Evolutionary conservation across 2,797 vertebrate genomes (phyloP).

Genomic region (Botia almorhae): DNA sequence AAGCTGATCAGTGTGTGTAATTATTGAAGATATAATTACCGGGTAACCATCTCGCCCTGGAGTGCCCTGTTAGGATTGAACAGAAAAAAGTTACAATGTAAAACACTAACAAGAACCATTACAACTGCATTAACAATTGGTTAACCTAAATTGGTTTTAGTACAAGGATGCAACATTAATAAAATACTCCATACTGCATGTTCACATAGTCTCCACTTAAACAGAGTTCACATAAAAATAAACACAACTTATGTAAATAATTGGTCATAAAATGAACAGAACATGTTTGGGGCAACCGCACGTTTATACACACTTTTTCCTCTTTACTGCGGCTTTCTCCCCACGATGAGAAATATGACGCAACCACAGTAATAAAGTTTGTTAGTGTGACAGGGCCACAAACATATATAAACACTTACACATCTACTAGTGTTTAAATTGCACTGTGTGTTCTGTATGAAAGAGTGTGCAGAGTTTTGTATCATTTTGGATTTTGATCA

Average conservation of each 20-base stretch:
- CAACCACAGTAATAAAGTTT: constrained; percentile 23
- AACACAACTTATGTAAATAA: constrained; percentile 23
- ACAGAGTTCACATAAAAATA: constrained; percentile 6
- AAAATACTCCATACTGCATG: neutral
- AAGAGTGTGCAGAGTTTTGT: neutral
- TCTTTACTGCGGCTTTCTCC: constrained; percentile 2
- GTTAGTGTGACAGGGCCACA: neutral
- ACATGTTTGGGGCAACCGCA: neutral
- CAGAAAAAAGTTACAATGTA: constrained; percentile 6
- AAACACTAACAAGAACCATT: neutral
- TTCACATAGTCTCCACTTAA: neutral
- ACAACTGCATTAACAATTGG: constrained; percentile 25
- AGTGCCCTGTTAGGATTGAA: constrained; percentile 57
- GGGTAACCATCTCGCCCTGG: constrained; percentile 62
- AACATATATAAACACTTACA: neutral
- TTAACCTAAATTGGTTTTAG: neutral
- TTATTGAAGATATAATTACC: constrained; percentile 53
- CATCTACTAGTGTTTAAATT: constrained; percentile 9
- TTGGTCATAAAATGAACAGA: constrained; percentile 18
- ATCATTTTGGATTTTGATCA: neutral
- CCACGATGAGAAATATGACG: neutral
- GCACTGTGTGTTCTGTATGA: neutral
- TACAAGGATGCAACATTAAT: neutral
- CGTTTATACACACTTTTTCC: constrained; percentile 20
- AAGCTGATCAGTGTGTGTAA: constrained; percentile 14